Conservation (phyloP, 92 coral and sea anemone genomes). For the Palythoa grandiflora region DNA sequence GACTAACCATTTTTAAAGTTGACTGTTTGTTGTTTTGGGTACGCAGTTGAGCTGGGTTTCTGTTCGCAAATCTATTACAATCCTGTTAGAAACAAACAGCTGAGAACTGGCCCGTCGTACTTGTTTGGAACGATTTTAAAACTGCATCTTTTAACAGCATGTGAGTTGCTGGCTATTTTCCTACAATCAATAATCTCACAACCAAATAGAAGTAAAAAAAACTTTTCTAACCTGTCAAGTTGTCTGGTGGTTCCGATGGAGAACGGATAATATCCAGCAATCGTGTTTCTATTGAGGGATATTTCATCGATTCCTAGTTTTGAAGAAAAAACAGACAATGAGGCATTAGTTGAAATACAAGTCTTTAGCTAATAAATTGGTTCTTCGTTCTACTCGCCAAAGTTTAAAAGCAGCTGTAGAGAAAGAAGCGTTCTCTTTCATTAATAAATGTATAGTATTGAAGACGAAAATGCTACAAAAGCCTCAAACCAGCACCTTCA, state of each 20-base stretch:
- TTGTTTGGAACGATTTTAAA: slow-evolving; percentile 18
- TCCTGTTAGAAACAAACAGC: slow-evolving; percentile 54
- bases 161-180: neutral
- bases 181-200: slow-evolving; percentile 25
- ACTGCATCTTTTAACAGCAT: slow-evolving; percentile 11
- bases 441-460: slow-evolving; percentile 93
- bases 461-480: slow-evolving; percentile 58
- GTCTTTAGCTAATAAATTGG: slow-evolving; percentile 31
- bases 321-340: slow-evolving; percentile 48
- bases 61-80: slow-evolving; percentile 48
- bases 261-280: slow-evolving; percentile 96
- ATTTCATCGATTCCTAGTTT: slow-evolving; percentile 90
- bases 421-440: slow-evolving; percentile 71
- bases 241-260: slow-evolving; percentile 97
- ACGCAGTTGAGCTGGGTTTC: slow-evolving; percentile 50
- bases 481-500: slow-evolving; percentile 59
- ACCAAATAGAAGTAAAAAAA: slow-evolving; percentile 21
- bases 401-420: slow-evolving; percentile 88
- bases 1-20: slow-evolving; percentile 28
- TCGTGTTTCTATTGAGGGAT: slow-evolving; percentile 95
- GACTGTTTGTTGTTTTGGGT: slow-evolving; percentile 45
- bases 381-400: slow-evolving; percentile 38
- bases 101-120: slow-evolving; percentile 41
- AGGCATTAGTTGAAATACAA: slow-evolving; percentile 29
- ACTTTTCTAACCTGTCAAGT: slow-evolving; percentile 83